These are phyloP conservation scores for Mamestra brassicae DNA, from an alignment of 2,888 invertebrate species.

Conservation along the genomic window DNA sequence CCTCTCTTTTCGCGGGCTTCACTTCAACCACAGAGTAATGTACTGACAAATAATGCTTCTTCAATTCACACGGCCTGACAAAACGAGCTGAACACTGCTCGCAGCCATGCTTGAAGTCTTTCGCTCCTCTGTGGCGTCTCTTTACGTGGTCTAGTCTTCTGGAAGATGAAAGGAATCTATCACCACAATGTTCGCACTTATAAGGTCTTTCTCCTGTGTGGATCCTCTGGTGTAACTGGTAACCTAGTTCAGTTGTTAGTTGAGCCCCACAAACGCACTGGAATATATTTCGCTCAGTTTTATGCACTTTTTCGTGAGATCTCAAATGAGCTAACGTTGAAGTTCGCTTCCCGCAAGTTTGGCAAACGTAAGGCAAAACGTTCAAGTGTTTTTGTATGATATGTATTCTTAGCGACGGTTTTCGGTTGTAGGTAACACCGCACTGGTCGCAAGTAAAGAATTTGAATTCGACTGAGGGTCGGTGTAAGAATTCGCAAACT, in stretches of 20 bases:
- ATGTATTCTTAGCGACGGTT: constrained; percentile 82
- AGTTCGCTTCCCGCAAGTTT: constrained; percentile 82
- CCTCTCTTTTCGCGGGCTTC: constrained; percentile 59
- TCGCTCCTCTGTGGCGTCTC: constrained; percentile 77
- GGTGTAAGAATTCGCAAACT: constrained; percentile 67
- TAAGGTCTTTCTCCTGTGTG: constrained; percentile 84
- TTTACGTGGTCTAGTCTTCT: constrained; percentile 83
- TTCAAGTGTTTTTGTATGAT: constrained; percentile 84
- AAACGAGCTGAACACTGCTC: constrained; percentile 81
- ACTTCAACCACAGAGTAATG: constrained; percentile 73
- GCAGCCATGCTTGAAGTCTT: constrained; percentile 80
- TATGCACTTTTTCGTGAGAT: constrained; percentile 80
- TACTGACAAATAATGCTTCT: constrained; percentile 78
- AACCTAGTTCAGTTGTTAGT: constrained; percentile 79
- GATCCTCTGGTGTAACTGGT: constrained; percentile 79
- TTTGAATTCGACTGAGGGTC: constrained; percentile 28
- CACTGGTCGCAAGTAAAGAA: constrained; percentile 81
- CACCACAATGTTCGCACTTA: constrained; percentile 80
- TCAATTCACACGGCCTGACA: constrained; percentile 82
- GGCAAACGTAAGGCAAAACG: constrained; percentile 80
- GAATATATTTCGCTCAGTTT: constrained; percentile 72
- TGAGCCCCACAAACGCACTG: constrained; percentile 82
- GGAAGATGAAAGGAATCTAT: constrained; percentile 83
- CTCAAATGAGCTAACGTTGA: constrained; percentile 80
- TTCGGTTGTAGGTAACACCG: constrained; percentile 78